Conservation (phyloP, 2,888 invertebrate species). For the Aelia acuminata region DNA sequence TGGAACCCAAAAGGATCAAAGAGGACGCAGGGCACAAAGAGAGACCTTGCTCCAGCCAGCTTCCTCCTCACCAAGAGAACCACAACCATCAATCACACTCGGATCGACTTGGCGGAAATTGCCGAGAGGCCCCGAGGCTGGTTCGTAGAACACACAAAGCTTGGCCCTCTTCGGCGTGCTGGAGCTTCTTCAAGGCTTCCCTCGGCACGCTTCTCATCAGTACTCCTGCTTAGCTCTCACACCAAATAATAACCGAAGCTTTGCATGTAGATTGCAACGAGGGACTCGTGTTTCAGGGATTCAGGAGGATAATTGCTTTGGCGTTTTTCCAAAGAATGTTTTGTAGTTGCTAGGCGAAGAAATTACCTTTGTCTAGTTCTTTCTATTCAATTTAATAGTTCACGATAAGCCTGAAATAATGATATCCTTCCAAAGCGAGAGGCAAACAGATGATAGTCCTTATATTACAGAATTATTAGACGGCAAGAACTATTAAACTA, state of each 20-base stretch:
- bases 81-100: background rate
- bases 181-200: background rate
- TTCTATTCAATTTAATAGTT: too few species aligned
- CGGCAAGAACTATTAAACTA: too few species aligned
- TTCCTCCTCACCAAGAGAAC: conserved; percentile 14
- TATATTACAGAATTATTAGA: too few species aligned
- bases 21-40: conserved; percentile 13
- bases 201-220: background rate
- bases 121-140: background rate
- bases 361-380: too few species aligned
- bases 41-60: background rate
- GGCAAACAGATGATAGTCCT: too few species aligned
- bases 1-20: conserved; percentile 6
- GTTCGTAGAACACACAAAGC: background rate
- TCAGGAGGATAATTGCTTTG: background rate
- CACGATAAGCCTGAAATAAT: too few species aligned
- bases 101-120: conserved; percentile 24
- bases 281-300: background rate
- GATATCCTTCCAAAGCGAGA: too few species aligned
- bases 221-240: background rate
- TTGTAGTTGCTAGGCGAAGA: background rate
- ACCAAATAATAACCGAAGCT: background rate
- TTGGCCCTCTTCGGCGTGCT: background rate
- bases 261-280: background rate
- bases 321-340: background rate